phyloP scores from a whole-genome alignment of 2,113 vertebrate genomes.

The Nycticorax nycticorax region DNA sequence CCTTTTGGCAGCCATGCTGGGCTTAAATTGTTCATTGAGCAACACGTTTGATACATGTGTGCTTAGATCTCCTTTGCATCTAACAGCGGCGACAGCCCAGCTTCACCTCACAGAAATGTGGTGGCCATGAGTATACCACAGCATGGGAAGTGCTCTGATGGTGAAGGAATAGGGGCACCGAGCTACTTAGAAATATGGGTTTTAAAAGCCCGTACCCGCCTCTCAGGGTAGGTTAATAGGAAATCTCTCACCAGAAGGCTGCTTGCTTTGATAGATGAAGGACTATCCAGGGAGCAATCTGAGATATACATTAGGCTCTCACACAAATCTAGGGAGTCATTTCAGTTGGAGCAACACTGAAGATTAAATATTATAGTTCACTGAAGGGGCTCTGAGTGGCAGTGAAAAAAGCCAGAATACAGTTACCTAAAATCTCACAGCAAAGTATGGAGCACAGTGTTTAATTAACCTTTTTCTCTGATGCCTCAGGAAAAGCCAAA shows the following conservation, averaged over 20 bases:
- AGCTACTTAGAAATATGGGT: not conserved
- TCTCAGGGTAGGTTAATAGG: not conserved
- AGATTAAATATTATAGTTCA: slow-evolving; percentile 55
- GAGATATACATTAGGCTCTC: slow-evolving; percentile 40
- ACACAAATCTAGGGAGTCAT: slow-evolving; percentile 32
- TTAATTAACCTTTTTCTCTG: slow-evolving; percentile 61
- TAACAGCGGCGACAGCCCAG: not conserved
- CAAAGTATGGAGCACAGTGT: not conserved
- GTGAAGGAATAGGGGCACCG: not conserved
- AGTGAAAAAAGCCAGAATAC: slow-evolving; percentile 61
- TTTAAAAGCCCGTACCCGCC: not conserved
- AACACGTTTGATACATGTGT: accelerated
- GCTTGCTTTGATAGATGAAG: slow-evolving; percentile 37
- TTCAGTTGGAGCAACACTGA: slow-evolving; percentile 28
- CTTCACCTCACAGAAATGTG: not conserved
- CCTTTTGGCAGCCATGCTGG: not conserved
- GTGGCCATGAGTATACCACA: not conserved
- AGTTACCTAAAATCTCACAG: slow-evolving; percentile 8
- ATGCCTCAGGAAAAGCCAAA: slow-evolving; percentile 32
- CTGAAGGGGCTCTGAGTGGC: slow-evolving; percentile 22
- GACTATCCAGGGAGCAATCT: slow-evolving; percentile 35
- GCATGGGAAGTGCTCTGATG: not conserved
- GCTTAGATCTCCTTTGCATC: not conserved
- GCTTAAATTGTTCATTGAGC: not conserved
- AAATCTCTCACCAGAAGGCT: slow-evolving; percentile 34